Base-by-base conservation (phyloP, 2,888 invertebrate genomes). In the Boloria selene region DNA sequence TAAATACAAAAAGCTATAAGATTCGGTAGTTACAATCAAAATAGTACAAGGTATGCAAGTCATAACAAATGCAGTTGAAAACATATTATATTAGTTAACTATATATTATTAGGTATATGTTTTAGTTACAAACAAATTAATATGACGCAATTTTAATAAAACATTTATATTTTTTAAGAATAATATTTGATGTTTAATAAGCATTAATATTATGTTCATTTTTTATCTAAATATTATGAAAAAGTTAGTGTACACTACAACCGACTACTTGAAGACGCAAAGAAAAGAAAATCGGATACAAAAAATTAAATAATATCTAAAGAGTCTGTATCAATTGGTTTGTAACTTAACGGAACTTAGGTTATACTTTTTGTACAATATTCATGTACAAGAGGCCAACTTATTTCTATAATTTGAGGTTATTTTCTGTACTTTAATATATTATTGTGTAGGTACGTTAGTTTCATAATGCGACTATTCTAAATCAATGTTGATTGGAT, bases 381-480 rank as follows among this genome's bases (percentile, higher is more conserved):
- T 52, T 68, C 70, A 72, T 74, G 70, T 73, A 75, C 72, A 74
- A 70, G 66, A 55, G 55, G 51, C 64, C 58, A 55, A 61, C 60
- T 67, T 71, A 68, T 68, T 70, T 49, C 62, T 67, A 72, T 52
- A 55, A 69, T 65, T 61, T 73, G 74, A 76, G 74, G 70, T 76
- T 74, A 68, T 53, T 65, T 69, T 72, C 63, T 74, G 72, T 75
- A 75, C 75, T 73, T 72, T 60, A 58, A 61, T 64, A 18, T 66
- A 17, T n/a, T n/a, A n/a, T 54, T 51, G 47, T 64, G 63, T 62
- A 71, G 71, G 67, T 71, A 72, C 72, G 64, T 61, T 45, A 49
- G 55, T 65, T 59, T 55, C 61, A 47, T n/a, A 58, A 61, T 67
- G 44, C 50, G 53, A 65, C 65, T 70, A 51, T 44, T 26, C 31